phyloP scores from a whole-genome alignment of 2,888 invertebrate species.

The Archips xylosteana region DNA sequence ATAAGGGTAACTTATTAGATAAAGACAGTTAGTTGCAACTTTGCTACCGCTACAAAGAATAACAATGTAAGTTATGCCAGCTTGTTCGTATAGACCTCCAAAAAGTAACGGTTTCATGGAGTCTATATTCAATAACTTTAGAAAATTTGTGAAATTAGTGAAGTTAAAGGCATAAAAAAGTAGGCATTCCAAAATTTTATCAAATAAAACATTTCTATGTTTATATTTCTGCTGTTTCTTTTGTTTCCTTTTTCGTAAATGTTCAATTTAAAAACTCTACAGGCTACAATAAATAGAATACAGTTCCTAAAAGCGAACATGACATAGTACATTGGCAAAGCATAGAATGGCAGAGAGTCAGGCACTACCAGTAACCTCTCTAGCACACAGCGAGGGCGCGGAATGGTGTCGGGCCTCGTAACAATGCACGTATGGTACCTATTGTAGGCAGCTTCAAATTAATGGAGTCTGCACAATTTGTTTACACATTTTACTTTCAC shows the following conservation, averaged over 20 bases:
- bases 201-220: no score
- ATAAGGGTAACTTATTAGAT: no score
- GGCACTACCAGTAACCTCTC: constrained; percentile 27
- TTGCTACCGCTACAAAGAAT: no score
- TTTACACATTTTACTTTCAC: constrained; percentile 39
- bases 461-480: constrained; percentile 42
- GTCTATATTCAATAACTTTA: no score
- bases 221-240: not conserved
- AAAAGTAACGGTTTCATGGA: no score
- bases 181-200: no score
- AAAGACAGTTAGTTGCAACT: no score
- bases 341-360: constrained; percentile 11
- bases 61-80: no score
- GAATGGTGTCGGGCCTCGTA: constrained; percentile 41
- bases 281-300: not conserved
- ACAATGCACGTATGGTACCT: constrained; percentile 43
- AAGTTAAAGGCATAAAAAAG: no score
- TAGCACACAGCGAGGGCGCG: constrained; percentile 12
- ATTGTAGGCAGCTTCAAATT: constrained; percentile 42
- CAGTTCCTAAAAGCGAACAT: constrained; percentile 13
- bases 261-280: no score
- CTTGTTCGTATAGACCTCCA: no score
- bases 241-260: not conserved
- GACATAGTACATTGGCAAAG: not conserved
- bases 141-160: no score